These are phyloP conservation scores for Whitmania pigra DNA, from an alignment of 1,140 invertebrate species.

Conservation along the genomic window DNA sequence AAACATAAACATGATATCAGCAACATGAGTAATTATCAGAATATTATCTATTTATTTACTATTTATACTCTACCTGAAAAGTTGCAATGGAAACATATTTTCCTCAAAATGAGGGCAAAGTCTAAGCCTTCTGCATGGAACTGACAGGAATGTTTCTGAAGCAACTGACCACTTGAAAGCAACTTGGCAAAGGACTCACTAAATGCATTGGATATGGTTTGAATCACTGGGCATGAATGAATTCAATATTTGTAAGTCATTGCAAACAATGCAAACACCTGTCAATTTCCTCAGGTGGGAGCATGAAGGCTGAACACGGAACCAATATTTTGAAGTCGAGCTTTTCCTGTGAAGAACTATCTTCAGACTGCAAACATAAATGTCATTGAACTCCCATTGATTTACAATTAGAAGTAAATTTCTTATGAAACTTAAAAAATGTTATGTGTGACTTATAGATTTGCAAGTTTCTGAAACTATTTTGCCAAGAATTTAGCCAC, in stretches of 20 bases:
- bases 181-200: conserved; percentile 51
- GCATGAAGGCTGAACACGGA: conserved; percentile 49
- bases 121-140: conserved; percentile 34
- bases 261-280: neutral
- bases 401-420: conserved; percentile 12
- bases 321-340: conserved; percentile 52
- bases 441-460: neutral
- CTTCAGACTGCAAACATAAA: conserved; percentile 32
- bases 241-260: neutral
- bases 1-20: conserved; percentile 45
- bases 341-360: conserved; percentile 51
- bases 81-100: conserved; percentile 40
- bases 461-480: neutral
- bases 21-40: conserved; percentile 27
- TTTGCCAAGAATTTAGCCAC: conserved; percentile 2
- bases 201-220: conserved; percentile 27
- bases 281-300: conserved; percentile 40
- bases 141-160: conserved; percentile 39
- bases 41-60: neutral
- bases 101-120: conserved; percentile 38
- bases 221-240: neutral
- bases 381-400: conserved; percentile 10
- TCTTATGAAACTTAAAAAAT: neutral
- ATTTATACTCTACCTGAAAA: conserved; percentile 34
- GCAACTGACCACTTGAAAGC: conserved; percentile 49